Base-by-base conservation (phyloP, 2,113 vertebrate species). In the Archilochus colubris region DNA sequence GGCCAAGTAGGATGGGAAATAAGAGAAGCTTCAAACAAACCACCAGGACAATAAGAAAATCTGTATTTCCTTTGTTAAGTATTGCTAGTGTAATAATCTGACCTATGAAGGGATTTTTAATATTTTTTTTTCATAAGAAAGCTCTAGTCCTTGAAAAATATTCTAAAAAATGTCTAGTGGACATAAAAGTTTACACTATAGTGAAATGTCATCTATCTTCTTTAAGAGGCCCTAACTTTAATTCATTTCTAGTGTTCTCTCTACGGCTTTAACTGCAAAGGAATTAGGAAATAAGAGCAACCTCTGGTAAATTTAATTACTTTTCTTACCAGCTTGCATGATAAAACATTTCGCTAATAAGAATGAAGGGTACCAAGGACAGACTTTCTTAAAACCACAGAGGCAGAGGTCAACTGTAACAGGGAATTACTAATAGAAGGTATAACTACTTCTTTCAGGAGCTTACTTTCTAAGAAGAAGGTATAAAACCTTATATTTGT, bases 291-390 rank as follows among this genome's bases (percentile, higher is more conserved):
- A 30, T 50, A 84, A 54, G 24, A 67, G 27, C 83, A 36, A 89
- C 38, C 44, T 92, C 38, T 88, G 63, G 31, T 67, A 88, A 84
- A 88, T 77, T 66, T 67, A 86, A 93, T 89, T 91, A 85, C 51
- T 89, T 89, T 89, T 86, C 51, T 77, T 75, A 77, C 31, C 31
- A 70, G 51, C 23, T 74, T 67, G 25, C 46, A 80, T 50, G n/a
- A 88, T 53, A 94, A 88, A 43, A 88, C 31, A 3, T 50, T 59
- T 30, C n/a, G 3, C 28, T 94, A 93, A 86, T 69, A 80, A 89
- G 89, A 91, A 63, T 53, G 38, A 89, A 18, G 44, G 24, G 7
- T 53, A 54, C 8, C 23, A 87, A 63, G 18, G 63, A 51, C 46
- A 89, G 9, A 18, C 12, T 80, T 79, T 80, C 54, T 87, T 94